Evolutionary conservation across 2,113 vertebrate species (phyloP).

Genomic region (Aptenodytes forsteri): DNA sequence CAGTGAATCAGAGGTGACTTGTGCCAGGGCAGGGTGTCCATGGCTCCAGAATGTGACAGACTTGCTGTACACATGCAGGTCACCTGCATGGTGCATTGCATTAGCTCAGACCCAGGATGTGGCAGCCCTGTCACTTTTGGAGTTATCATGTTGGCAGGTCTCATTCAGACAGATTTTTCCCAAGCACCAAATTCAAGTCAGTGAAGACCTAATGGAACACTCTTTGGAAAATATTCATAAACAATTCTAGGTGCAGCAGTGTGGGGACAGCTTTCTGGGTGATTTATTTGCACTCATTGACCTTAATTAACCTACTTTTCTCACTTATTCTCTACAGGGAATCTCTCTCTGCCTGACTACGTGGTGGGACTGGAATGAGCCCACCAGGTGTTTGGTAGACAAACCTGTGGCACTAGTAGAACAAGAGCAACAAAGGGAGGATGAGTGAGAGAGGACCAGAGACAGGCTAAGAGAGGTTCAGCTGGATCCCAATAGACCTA

Average conservation of each 20-base stretch:
- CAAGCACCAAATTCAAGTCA: not conserved
- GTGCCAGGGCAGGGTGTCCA: not conserved
- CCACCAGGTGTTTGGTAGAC: not conserved
- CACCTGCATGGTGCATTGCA: not conserved
- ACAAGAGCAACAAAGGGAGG: not conserved
- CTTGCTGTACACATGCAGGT: not conserved
- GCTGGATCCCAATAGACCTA: not conserved
- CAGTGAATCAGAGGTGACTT: not conserved
- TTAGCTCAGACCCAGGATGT: not conserved
- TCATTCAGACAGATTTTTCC: not conserved
- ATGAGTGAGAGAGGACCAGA: not conserved
- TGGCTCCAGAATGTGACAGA: not conserved
- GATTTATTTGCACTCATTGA: not conserved
- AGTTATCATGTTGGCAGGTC: not conserved
- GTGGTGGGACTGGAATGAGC: not conserved
- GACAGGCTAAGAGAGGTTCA: not conserved
- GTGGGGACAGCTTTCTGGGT: not conserved
- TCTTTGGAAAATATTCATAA: not conserved
- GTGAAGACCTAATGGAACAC: not conserved
- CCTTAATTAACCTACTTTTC: not conserved
- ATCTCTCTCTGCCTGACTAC: not conserved
- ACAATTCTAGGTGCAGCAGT: not conserved
- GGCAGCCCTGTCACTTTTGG: not conserved
- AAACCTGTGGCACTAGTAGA: not conserved
- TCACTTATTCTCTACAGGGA: not conserved